These are phyloP conservation scores for Rhorus exstirpatorius DNA, from an alignment of 2,888 invertebrate genomes.

Conservation along the genomic window DNA sequence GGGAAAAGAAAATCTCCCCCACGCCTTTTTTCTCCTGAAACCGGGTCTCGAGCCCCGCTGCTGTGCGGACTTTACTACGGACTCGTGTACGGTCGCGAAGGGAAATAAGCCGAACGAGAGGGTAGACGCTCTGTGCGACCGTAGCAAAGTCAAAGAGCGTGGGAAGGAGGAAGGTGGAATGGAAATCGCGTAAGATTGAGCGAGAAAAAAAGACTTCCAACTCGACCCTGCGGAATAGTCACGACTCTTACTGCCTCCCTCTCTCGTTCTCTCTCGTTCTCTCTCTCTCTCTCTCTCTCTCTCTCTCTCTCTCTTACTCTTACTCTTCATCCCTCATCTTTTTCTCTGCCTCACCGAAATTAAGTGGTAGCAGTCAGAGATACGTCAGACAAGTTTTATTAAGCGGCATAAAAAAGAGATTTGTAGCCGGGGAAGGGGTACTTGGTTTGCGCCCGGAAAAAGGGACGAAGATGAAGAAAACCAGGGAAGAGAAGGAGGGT, in stretches of 20 bases:
- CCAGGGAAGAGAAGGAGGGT: slow-evolving; percentile 15
- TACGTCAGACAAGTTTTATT: slow-evolving; percentile 86
- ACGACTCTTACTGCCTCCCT: slow-evolving; percentile 16
- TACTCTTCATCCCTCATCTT: slow-evolving; percentile 22
- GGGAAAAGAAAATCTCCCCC: slow-evolving; percentile 51
- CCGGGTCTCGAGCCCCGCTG: slow-evolving; percentile 42
- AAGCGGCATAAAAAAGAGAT: slow-evolving; percentile 85
- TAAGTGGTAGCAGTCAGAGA: slow-evolving; percentile 86
- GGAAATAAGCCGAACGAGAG: slow-evolving; percentile 52
- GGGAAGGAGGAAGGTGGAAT: slow-evolving; percentile 14
- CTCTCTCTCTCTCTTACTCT: slow-evolving; percentile 21
- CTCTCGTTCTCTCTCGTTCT: slow-evolving; percentile 18
- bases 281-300: slow-evolving; percentile 39
- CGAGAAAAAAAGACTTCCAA: slow-evolving; percentile 42
- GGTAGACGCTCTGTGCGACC: background rate
- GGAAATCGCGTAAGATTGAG: slow-evolving; percentile 44
- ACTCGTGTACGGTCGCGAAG: slow-evolving; percentile 44
- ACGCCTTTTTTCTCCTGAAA: too few relatives aligned
- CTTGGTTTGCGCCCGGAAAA: slow-evolving; percentile 40
- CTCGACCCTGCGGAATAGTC: slow-evolving; percentile 47
- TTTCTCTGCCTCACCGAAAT: slow-evolving; percentile 77
- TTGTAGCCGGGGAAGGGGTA: slow-evolving; percentile 78
- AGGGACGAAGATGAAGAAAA: slow-evolving; percentile 2
- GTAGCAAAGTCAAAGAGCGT: slow-evolving; percentile 35
- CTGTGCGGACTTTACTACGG: slow-evolving; percentile 12